Percentiles rank a stretch among this genome's conserved stretches.
Evolutionary conservation across 2,888 invertebrate genomes (phyloP).

Genomic region (Galeopsomyia nigrocyanea): DNA sequence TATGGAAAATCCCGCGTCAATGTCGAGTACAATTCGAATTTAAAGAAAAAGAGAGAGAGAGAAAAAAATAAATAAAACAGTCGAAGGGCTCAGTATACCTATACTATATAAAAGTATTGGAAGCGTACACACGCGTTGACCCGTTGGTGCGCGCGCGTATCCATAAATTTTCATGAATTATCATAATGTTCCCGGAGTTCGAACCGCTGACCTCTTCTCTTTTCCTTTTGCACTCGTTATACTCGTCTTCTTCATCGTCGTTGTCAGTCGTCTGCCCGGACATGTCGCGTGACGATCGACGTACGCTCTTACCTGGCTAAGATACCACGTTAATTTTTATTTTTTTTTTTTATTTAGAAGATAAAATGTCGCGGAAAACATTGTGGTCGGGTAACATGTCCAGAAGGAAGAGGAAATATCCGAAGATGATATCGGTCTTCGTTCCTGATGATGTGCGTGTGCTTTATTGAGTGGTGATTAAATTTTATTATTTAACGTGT

Average conservation of each 20-base stretch:
- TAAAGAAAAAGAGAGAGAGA: no score
- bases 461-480: background rate
- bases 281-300: conserved; percentile 14
- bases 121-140: background rate
- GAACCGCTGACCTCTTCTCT: conserved; percentile 42
- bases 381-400: conserved; percentile 54
- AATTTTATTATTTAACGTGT: no score
- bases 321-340: background rate
- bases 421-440: conserved; percentile 63
- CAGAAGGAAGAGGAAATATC: conserved; percentile 63
- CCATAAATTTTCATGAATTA: conserved; percentile 67
- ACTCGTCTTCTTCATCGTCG: conserved; percentile 33
- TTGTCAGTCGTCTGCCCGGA: conserved; percentile 1
- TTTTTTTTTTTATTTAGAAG: no score
- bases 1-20: no score
- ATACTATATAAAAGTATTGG: no score
- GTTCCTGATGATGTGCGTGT: conserved; percentile 63
- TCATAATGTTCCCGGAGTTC: conserved; percentile 64
- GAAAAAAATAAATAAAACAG: no score
- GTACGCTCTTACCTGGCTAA: background rate
- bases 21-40: no score
- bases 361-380: no score
- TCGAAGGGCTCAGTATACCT: no score
- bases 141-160: conserved; percentile 36
- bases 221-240: conserved; percentile 37